Evolutionary conservation across 2,113 vertebrate genomes (phyloP).

Genomic region (Myiozetetes cayanensis): DNA sequence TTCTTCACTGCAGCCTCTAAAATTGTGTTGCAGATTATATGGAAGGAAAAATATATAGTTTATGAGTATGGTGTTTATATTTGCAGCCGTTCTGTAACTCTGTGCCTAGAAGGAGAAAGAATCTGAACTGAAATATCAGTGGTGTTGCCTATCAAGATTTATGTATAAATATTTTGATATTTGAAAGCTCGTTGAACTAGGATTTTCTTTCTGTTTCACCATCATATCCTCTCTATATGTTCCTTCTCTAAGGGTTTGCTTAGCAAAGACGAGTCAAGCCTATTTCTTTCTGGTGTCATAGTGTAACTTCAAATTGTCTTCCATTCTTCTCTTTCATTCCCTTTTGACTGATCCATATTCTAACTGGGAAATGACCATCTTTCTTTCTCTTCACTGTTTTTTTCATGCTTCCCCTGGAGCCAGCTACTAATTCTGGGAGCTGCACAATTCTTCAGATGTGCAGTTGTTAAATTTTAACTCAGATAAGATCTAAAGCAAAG

Average conservation of each 20-base stretch:
- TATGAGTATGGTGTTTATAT: background rate
- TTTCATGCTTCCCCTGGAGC: background rate
- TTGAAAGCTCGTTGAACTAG: background rate
- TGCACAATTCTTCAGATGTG: background rate
- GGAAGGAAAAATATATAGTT: background rate
- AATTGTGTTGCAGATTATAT: background rate
- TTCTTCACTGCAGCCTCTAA: background rate
- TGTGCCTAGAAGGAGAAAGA: background rate
- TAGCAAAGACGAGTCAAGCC: background rate
- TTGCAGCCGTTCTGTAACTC: background rate
- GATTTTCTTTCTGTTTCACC: background rate
- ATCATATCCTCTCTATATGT: accelerated
- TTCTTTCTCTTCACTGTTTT: background rate
- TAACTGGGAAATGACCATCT: background rate
- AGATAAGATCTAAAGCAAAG: background rate
- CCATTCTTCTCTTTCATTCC: background rate
- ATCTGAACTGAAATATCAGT: background rate
- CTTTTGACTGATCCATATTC: background rate
- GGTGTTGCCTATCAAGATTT: background rate
- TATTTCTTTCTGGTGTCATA: background rate
- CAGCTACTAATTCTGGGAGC: background rate
- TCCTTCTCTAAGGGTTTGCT: background rate
- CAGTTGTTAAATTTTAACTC: background rate
- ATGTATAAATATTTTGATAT: background rate
- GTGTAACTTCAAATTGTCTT: background rate